A percentile compares a stretch with the other conserved stretches of the same genome.
phyloP scores from a whole-genome alignment of 2,113 vertebrate genomes.

The Cynoglossus semilaevis region DNA sequence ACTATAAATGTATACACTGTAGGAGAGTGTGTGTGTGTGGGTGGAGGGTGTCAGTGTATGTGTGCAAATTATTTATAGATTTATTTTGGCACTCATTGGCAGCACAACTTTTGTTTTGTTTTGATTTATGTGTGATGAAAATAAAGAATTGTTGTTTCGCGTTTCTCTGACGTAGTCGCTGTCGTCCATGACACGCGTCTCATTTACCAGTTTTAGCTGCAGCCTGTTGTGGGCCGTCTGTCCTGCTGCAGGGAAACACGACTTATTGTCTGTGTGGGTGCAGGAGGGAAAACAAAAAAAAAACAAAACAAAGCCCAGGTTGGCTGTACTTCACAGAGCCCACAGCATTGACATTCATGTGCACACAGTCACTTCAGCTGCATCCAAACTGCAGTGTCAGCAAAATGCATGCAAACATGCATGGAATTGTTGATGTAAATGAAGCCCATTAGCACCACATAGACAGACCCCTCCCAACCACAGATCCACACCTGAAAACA shows the following conservation, averaged over 20 bases:
- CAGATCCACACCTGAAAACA: constrained; percentile 26
- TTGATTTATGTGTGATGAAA: too few relatives aligned
- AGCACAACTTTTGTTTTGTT: too few relatives aligned
- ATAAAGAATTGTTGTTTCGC: too few relatives aligned
- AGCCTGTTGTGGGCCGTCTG: too few relatives aligned
- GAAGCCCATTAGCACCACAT: constrained; percentile 49
- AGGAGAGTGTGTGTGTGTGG: too few relatives aligned
- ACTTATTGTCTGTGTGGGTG: constrained; percentile 29
- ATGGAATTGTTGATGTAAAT: constrained; percentile 51
- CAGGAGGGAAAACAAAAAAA: constrained; percentile 1
- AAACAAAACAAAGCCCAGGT: neutral
- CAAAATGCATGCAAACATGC: constrained; percentile 24
- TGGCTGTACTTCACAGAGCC: constrained; percentile 6
- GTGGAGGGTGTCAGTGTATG: too few relatives aligned
- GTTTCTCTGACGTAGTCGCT: too few relatives aligned
- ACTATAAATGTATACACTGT: too few relatives aligned
- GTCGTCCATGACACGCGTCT: too few relatives aligned
- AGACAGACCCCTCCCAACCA: neutral
- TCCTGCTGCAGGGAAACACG: constrained; percentile 5
- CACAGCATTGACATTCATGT: constrained; percentile 18
- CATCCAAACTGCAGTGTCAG: constrained; percentile 34
- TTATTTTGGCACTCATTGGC: too few relatives aligned
- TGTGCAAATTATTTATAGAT: too few relatives aligned
- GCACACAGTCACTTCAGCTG: constrained; percentile 1
- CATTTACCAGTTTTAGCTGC: too few relatives aligned